Base-by-base conservation (phyloP, 2,797 vertebrate species). In the Vultur gryphus region DNA sequence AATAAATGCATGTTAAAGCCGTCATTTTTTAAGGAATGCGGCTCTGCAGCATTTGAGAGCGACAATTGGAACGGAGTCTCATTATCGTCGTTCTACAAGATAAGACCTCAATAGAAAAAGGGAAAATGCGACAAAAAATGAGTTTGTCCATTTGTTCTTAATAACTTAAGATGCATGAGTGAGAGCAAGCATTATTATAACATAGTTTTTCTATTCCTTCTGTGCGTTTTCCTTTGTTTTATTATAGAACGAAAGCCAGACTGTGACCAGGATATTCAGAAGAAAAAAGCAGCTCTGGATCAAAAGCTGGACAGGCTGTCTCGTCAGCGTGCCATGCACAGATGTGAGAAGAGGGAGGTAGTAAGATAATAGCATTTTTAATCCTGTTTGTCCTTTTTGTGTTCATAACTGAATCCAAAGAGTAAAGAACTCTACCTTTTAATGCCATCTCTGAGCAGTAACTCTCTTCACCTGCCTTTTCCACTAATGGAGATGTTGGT, bases 271-370 rank as follows among this genome's bases (percentile, higher is more conserved):
- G 97, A 98, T 41, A 94, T 98, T 41, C 97, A 98, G 67, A 97
- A 89, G 79, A 97, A 33, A 79, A 99, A 98, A 31, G 98, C 94
- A 61, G 96, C 95, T 33, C 95, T 99, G 39, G 99, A 99, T 84
- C 93, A 79, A 39, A 91, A 76, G 14, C 92, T 99, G 46, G 98
- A 99, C 16, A 31, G 78, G 33, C 97, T 99, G 62, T 98, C 98
- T 73, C 98, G 97, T 33, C 97, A 97, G 84, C 98, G 98, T 64
- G 98, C 98, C 64, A 95, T 98, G 75, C 96, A 97, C 66, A 95
- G 97, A 78, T 98, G 96, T 78, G 97, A 97, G 80, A 97, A 86
- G 26, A 96, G 80, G 46, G 91, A 94, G 52, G 96, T 98, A 96
- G 93, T 96, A 92, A 84, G 49, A 57, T 24, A 35, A 14, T 9